Conservation (phyloP, 2,888 invertebrate species). For the Helicoverpa assulta region DNA sequence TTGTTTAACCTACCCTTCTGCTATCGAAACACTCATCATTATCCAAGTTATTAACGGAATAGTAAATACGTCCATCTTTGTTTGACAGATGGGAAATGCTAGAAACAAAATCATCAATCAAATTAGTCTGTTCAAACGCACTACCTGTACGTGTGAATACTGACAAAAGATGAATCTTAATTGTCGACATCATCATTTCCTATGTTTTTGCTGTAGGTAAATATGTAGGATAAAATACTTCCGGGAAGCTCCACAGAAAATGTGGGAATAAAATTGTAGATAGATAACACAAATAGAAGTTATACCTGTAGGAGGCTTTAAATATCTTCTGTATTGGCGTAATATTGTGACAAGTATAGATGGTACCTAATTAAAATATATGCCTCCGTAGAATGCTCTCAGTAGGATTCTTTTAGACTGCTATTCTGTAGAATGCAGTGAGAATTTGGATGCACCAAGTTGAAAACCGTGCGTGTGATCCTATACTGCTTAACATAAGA, state of each 20-base stretch:
- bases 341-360: no score
- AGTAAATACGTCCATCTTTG: not conserved
- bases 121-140: not conserved
- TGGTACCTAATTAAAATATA: no score
- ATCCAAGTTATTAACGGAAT: conserved; percentile 6
- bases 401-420: no score
- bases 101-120: not conserved
- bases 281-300: not conserved
- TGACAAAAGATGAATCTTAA: no score
- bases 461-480: no score
- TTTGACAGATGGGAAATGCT: not conserved
- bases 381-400: no score
- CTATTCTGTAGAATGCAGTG: no score
- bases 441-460: no score
- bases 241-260: not conserved
- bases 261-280: not conserved
- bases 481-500: no score
- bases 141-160: no score
- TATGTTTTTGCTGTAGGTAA: not conserved
- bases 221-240: not conserved
- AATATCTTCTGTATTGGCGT: no score
- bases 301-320: not conserved
- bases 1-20: conserved; percentile 54
- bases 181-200: not conserved
- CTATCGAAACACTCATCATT: conserved; percentile 20